A percentile compares a stretch with the other conserved stretches of the same genome.
These are phyloP conservation scores for Drosophila sulfurigaster DNA, from an alignment of 1,140 invertebrate genomes.

Conservation along the genomic window DNA sequence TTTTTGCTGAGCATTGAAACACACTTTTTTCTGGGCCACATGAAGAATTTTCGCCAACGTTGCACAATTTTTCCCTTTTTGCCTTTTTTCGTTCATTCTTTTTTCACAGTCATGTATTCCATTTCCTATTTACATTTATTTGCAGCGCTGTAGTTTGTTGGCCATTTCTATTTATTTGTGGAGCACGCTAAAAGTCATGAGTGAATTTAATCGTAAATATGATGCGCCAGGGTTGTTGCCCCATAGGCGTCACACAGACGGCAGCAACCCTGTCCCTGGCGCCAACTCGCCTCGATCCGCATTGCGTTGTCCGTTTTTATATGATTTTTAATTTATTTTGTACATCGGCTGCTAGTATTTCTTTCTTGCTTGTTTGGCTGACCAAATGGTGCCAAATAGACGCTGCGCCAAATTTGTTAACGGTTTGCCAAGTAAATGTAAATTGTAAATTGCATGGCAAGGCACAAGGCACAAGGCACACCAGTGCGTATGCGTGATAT, in stretches of 20 bases:
- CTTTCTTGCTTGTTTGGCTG: constrained; percentile 36
- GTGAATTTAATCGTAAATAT: constrained; percentile 67
- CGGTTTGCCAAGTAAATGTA: constrained; percentile 70
- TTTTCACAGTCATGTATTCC: constrained; percentile 68
- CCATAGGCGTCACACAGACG: constrained; percentile 57
- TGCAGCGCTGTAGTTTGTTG: constrained; percentile 17
- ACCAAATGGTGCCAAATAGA: constrained; percentile 79
- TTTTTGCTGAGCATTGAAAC: constrained; percentile 35
- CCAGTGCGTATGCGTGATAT: constrained; percentile 71
- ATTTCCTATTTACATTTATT: constrained; percentile 77
- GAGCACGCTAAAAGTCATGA: constrained; percentile 38
- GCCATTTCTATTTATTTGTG: constrained; percentile 36
- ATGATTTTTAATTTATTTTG: constrained; percentile 77
- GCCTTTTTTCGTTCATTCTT: constrained; percentile 1
- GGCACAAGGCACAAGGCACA: constrained; percentile 25
- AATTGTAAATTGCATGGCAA: constrained; percentile 63
- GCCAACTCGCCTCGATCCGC: constrained; percentile 57
- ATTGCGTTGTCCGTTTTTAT: constrained; percentile 69
- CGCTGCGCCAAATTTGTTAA: constrained; percentile 72
- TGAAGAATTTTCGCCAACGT: constrained; percentile 30
- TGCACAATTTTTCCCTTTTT: constrained; percentile 45
- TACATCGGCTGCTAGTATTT: constrained; percentile 37
- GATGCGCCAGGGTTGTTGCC: constrained; percentile 69
- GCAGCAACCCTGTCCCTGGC: constrained; percentile 69
- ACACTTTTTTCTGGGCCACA: constrained; percentile 19